Conservation (phyloP, 2,797 vertebrate genomes). For the Sebastes glaucus region DNA sequence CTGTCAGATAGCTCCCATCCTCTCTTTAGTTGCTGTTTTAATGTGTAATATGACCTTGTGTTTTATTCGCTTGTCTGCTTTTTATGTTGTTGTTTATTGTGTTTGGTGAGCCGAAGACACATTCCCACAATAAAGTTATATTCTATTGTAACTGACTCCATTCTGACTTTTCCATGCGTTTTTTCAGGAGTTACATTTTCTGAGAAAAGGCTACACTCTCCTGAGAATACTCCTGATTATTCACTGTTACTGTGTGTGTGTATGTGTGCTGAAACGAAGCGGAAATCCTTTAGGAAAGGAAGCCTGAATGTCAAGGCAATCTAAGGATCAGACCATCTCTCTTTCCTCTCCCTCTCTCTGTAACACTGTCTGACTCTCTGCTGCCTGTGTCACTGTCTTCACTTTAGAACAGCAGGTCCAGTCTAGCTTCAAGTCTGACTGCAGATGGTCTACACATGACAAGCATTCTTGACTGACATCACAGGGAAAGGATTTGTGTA, state of each 20-base stretch:
- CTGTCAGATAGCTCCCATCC: neutral
- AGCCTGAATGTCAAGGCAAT: neutral
- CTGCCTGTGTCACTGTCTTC: neutral
- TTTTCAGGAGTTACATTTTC: neutral
- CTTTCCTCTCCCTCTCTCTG: neutral
- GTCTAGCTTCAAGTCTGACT: neutral
- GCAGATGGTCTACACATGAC: slow-evolving; percentile 53
- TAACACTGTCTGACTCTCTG: neutral
- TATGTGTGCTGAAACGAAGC: neutral
- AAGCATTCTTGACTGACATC: slow-evolving; percentile 11
- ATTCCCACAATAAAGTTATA: neutral
- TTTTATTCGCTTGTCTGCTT: neutral
- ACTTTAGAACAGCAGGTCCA: neutral
- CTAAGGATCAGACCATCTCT: neutral
- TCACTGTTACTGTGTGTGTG: neutral
- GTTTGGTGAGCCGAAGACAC: neutral
- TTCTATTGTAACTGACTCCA: neutral
- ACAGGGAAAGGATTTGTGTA: neutral
- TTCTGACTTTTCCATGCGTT: neutral
- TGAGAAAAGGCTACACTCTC: neutral
- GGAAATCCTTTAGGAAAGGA: slow-evolving; percentile 12
- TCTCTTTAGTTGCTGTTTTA: neutral
- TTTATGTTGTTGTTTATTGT: neutral
- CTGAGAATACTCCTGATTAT: slow-evolving; percentile 17
- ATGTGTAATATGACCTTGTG: too few relatives aligned